These are phyloP conservation scores for Anabas testudineus DNA, from an alignment of 2,797 vertebrate species.

Conservation along the genomic window DNA sequence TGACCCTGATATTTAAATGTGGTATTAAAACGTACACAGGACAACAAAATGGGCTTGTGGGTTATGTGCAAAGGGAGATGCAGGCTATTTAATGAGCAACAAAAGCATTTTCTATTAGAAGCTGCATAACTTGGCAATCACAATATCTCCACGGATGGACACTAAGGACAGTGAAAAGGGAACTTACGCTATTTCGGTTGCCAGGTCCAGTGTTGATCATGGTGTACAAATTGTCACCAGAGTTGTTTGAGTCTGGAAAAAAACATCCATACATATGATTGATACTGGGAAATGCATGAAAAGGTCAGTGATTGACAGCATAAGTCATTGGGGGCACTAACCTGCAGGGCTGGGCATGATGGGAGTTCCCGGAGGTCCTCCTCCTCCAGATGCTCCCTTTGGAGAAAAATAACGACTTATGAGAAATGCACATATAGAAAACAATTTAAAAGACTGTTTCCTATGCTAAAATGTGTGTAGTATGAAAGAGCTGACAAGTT, in stretches of 20 bases:
- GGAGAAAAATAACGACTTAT: conserved; percentile 50
- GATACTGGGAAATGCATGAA: neutral
- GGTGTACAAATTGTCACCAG: conserved; percentile 99
- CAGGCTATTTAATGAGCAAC: neutral
- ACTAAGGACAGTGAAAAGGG: neutral
- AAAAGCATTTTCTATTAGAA: neutral
- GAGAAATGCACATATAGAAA: conserved; percentile 12
- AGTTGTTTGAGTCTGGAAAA: conserved; percentile 96
- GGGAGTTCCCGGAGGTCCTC: conserved; percentile 97
- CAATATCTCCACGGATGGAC: neutral
- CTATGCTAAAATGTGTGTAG: neutral
- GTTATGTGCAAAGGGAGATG: neutral
- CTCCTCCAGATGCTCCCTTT: conserved; percentile 96
- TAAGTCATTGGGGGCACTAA: conserved; percentile 57
- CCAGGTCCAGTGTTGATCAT: conserved; percentile 99
- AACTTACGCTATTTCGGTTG: conserved; percentile 96
- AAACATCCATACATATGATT: neutral
- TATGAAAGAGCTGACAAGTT: neutral
- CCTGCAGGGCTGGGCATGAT: conserved; percentile 99
- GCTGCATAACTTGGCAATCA: neutral
- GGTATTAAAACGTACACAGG: neutral
- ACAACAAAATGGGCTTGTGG: neutral
- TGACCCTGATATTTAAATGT: neutral
- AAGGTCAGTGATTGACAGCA: neutral
- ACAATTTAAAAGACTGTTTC: neutral